These are phyloP conservation scores for Myxocyprinus asiaticus DNA, from an alignment of 2,113 vertebrate genomes.

Conservation along the genomic window DNA sequence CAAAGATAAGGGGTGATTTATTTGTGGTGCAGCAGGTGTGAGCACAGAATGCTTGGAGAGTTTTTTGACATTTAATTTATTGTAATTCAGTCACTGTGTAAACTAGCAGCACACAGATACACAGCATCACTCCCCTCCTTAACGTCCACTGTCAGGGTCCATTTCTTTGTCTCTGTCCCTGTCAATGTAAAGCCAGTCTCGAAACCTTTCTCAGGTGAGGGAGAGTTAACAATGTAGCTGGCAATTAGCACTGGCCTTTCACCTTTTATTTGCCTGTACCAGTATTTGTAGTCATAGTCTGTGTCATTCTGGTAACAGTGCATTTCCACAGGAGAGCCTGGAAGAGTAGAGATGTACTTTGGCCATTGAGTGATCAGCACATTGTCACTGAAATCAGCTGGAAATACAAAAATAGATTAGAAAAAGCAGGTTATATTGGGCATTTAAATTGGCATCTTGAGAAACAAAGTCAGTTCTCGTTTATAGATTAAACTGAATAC, in stretches of 20 bases:
- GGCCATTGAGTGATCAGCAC: conserved; percentile 56
- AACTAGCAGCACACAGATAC: conserved; percentile 54
- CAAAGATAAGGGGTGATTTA: neutral
- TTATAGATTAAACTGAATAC: too few relatives aligned
- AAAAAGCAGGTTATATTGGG: neutral
- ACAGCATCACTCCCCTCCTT: conserved; percentile 30
- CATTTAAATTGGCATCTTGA: too few relatives aligned
- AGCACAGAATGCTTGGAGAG: too few relatives aligned
- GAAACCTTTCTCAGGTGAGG: conserved; percentile 33
- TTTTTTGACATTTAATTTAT: conserved; percentile 25
- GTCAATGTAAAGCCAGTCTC: conserved; percentile 24
- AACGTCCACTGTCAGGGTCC: conserved; percentile 47
- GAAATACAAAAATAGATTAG: neutral
- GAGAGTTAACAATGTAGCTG: neutral
- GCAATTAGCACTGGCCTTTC: conserved; percentile 40
- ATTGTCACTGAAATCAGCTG: conserved; percentile 24
- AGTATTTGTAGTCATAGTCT: conserved; percentile 51
- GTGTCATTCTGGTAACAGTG: conserved; percentile 53
- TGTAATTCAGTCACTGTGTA: conserved; percentile 37
- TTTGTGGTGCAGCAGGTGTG: conserved; percentile 36
- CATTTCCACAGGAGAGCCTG: conserved; percentile 24
- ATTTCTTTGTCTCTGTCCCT: conserved; percentile 34
- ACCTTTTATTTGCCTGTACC: conserved; percentile 47
- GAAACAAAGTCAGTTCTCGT: too few relatives aligned
- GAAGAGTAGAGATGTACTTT: conserved; percentile 3